phyloP scores from a whole-genome alignment of 2,888 invertebrate species.

The Sarcophaga carnaria region DNA sequence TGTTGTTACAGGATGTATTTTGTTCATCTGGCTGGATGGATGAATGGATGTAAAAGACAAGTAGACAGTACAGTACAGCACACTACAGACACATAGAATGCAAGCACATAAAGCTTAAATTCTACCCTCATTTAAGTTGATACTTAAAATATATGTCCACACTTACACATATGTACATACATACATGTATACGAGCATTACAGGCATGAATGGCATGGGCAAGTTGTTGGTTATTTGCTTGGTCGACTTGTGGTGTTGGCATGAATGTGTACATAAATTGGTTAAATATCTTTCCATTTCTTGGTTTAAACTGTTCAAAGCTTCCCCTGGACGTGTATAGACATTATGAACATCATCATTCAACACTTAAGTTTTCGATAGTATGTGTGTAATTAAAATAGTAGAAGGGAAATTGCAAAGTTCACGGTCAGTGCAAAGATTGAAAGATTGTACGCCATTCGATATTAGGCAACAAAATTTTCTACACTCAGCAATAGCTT shows the following conservation, averaged over 20 bases:
- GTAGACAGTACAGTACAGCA: slow-evolving; percentile 8
- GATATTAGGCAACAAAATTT: too few relatives aligned
- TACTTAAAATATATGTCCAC: slow-evolving; percentile 15
- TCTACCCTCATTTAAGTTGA: slow-evolving; percentile 3
- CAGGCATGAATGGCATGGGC: neutral
- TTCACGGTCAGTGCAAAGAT: neutral
- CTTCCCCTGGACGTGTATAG: slow-evolving; percentile 38
- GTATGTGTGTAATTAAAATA: slow-evolving; percentile 55
- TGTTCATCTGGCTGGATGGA: neutral
- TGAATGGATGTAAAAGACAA: slow-evolving; percentile 32
- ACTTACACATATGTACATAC: neutral
- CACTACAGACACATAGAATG: neutral
- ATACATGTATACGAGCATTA: neutral
- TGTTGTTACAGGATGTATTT: neutral
- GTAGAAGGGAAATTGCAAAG: slow-evolving; percentile 1
- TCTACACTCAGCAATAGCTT: too few relatives aligned
- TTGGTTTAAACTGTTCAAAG: slow-evolving; percentile 22
- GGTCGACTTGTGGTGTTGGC: slow-evolving; percentile 28
- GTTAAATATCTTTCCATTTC: slow-evolving; percentile 45
- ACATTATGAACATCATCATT: slow-evolving; percentile 39
- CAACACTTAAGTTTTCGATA: slow-evolving; percentile 47
- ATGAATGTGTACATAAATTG: slow-evolving; percentile 27
- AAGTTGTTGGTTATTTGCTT: neutral
- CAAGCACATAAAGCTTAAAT: slow-evolving; percentile 33
- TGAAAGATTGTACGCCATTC: neutral